Conservation (phyloP, 2,888 invertebrate species). For the Oxycera nigricornis region DNA sequence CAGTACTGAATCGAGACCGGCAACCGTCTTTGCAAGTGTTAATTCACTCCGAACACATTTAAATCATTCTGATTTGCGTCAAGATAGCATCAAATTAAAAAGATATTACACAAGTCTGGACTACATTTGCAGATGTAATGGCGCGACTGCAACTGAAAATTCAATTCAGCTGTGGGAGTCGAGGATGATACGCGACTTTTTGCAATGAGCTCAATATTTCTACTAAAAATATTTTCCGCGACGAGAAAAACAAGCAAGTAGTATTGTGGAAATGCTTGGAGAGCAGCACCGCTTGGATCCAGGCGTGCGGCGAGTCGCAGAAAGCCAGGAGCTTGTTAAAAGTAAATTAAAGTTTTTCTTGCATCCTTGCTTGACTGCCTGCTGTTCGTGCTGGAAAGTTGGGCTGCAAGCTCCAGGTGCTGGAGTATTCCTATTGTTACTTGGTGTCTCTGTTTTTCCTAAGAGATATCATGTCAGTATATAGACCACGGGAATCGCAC, state of each 20-base stretch:
- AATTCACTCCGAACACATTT: constrained; percentile 31
- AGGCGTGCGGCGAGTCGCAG: neutral
- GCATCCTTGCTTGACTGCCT: neutral
- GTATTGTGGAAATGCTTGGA: neutral
- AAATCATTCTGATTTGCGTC: constrained; percentile 35
- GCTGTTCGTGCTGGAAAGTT: neutral
- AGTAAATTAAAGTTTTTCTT: constrained; percentile 40
- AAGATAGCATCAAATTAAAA: constrained; percentile 19
- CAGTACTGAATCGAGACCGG: constrained; percentile 3
- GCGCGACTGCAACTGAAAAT: neutral
- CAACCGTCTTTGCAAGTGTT: constrained; percentile 22
- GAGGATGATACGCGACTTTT: neutral
- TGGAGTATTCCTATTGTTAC: neutral
- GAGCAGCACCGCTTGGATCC: neutral
- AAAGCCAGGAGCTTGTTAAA: constrained; percentile 38
- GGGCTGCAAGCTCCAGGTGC: neutral
- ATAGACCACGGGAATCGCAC: neutral
- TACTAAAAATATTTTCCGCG: neutral
- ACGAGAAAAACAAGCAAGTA: neutral
- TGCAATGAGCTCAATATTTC: neutral
- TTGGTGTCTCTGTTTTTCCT: constrained; percentile 22
- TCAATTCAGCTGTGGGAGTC: neutral
- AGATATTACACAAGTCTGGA: constrained; percentile 24
- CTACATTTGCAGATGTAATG: neutral
- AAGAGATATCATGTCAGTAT: neutral